Evolutionary conservation across 2,888 invertebrate genomes (phyloP), one percentile per base, ranked within the genome.

Genomic region (Ramazzottius varieornatus): DNA sequence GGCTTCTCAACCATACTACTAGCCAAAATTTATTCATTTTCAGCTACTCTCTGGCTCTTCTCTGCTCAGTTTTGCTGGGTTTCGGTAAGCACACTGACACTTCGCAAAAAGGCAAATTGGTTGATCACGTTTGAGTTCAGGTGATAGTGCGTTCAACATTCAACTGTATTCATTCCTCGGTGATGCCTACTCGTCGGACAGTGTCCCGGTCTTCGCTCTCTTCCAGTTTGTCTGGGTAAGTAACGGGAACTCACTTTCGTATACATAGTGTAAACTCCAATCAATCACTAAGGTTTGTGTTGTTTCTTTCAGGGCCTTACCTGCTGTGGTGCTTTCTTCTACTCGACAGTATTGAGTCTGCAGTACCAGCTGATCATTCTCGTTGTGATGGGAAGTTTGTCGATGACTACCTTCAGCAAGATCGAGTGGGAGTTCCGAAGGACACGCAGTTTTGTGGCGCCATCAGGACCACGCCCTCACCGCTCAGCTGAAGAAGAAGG

Each of bases 241-340:
- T 29, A 16, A 20, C n/a, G n/a, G n/a, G n/a, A n/a, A n/a, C n/a
- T n/a, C n/a, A n/a, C n/a, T n/a, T n/a, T n/a, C n/a, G n/a, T n/a
- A n/a, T n/a, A n/a, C n/a, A n/a, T n/a, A n/a, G n/a, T n/a, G n/a
- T n/a, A n/a, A n/a, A n/a, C n/a, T n/a, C n/a, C n/a, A n/a, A n/a
- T n/a, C n/a, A n/a, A n/a, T n/a, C n/a, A n/a, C n/a, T n/a, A n/a
- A n/a, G n/a, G n/a, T n/a, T n/a, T n/a, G n/a, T n/a, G n/a, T 4
- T 54, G 20, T 54, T 54, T 54, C 29, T 54, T 29, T 4, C 54
- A 54, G 54, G 54, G 54, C 29, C 24, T 54, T 4, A 54, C 54
- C 29, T 54, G 54, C 29, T 54, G 54, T 29, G 54, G 54, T n/a
- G 54, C 54, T 29, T 54, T 54, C 54, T 54, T 54, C 54, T 54